Conservation (phyloP, 2,888 invertebrate species). For the Oscheius sp. region DNA sequence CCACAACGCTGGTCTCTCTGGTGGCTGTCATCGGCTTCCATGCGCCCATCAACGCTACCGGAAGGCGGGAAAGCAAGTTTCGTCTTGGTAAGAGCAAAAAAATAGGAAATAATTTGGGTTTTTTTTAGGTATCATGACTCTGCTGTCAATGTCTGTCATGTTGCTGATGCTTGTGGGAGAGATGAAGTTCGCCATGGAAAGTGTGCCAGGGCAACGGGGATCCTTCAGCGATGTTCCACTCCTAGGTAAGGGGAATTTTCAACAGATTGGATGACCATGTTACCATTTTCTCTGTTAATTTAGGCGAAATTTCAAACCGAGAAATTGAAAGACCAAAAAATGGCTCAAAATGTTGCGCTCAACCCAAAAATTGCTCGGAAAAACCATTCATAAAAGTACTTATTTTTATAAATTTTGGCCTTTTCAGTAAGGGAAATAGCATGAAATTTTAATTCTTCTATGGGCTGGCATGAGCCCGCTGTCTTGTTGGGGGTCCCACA, state of each 20-base stretch:
- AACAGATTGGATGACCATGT: background rate
- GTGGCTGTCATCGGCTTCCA: constrained; percentile 77
- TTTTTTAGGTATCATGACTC: constrained; percentile 75
- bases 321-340: too few relatives aligned
- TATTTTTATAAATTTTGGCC: too few relatives aligned
- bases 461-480: too few relatives aligned
- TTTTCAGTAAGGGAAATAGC: too few relatives aligned
- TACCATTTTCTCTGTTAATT: too few relatives aligned
- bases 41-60: constrained; percentile 76
- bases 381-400: too few relatives aligned
- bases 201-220: constrained; percentile 71
- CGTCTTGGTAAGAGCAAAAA: constrained; percentile 69
- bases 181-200: constrained; percentile 74
- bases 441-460: too few relatives aligned
- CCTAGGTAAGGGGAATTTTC: constrained; percentile 73
- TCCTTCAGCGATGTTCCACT: constrained; percentile 76
- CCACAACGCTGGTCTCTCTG: constrained; percentile 76
- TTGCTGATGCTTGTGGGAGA: constrained; percentile 76
- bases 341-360: too few relatives aligned
- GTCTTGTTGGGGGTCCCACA: too few relatives aligned
- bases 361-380: too few relatives aligned
- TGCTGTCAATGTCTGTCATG: constrained; percentile 76
- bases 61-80: constrained; percentile 72
- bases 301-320: too few relatives aligned
- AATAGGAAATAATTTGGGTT: background rate